A percentile compares a stretch with the other conserved stretches of the same genome.
Conservation (phyloP, 2,888 invertebrate species). For the Papilio elwesi region DNA sequence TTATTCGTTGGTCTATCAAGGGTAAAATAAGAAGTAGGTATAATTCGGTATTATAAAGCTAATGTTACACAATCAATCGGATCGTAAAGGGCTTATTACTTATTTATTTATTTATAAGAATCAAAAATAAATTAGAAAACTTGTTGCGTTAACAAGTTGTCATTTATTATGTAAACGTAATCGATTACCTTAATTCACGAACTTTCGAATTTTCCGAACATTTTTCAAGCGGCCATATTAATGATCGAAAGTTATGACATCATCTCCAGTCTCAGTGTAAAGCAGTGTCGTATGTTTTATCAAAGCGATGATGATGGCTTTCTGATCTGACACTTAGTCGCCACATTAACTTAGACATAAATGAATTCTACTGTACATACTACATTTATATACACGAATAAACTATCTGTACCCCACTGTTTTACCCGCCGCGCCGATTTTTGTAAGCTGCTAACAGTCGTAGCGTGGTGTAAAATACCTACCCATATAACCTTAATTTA, state of each 20-base stretch:
- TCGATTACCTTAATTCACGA: slow-evolving; percentile 16
- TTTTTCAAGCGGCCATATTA: slow-evolving; percentile 26
- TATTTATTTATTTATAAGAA: slow-evolving; percentile 10
- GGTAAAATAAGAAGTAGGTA: neutral
- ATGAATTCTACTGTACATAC: too few species aligned
- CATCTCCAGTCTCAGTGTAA: neutral
- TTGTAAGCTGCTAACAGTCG: too few species aligned
- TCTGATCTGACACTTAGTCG: too few species aligned
- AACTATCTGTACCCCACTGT: too few species aligned
- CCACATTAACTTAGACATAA: too few species aligned
- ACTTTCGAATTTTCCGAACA: slow-evolving; percentile 35
- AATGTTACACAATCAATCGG: slow-evolving; percentile 13
- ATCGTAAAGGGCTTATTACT: slow-evolving; percentile 14
- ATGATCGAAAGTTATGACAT: slow-evolving; percentile 33
- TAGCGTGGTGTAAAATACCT: too few species aligned
- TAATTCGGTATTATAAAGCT: slow-evolving; percentile 13
- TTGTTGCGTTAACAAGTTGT: slow-evolving; percentile 20
- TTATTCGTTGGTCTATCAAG: too few species aligned
- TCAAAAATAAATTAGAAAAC: slow-evolving; percentile 23
- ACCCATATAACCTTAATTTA: too few species aligned
- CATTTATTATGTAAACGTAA: slow-evolving; percentile 29
- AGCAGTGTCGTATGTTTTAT: neutral
- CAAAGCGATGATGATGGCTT: neutral
- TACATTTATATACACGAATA: too few species aligned
- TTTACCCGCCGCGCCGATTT: too few species aligned